Evolutionary conservation across 1,140 invertebrate genomes (phyloP).

Genomic region (Scylla paramamosain): DNA sequence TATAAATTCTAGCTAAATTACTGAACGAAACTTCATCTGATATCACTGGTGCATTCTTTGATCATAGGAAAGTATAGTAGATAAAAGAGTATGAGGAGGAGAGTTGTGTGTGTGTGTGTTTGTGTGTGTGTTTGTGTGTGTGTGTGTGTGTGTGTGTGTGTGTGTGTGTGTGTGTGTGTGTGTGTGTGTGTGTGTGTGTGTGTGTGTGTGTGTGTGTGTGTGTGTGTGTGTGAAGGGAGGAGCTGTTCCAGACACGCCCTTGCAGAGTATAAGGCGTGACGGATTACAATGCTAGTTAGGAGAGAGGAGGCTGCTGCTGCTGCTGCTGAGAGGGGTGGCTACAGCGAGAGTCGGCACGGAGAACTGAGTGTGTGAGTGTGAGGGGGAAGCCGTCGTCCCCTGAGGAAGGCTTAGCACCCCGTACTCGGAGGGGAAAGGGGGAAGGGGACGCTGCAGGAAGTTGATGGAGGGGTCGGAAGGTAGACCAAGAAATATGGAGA

Average conservation of each 20-base stretch:
- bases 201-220: not conserved
- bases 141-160: not conserved
- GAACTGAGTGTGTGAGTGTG: not conserved
- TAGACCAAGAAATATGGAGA: constrained; percentile 69
- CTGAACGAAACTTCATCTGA: too few relatives aligned
- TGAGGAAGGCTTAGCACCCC: not conserved
- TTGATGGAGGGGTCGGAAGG: constrained; percentile 57
- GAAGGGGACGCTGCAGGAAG: not conserved
- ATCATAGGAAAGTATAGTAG: too few relatives aligned
- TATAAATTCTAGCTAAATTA: too few relatives aligned
- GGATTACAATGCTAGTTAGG: not conserved
- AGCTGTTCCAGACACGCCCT: not conserved
- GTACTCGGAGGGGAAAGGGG: not conserved
- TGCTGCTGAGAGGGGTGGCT: not conserved
- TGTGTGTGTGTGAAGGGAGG: not conserved
- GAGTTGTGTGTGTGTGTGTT: too few relatives aligned
- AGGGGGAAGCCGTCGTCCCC: not conserved
- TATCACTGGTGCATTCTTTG: too few relatives aligned
- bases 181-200: not conserved
- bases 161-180: not conserved
- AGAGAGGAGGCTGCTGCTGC: not conserved
- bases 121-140: not conserved
- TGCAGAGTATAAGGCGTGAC: not conserved
- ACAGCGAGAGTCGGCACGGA: not conserved
- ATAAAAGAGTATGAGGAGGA: too few relatives aligned